Evolutionary conservation across 1,140 invertebrate species (phyloP).

Genomic region (Tetramorium alpestre): DNA sequence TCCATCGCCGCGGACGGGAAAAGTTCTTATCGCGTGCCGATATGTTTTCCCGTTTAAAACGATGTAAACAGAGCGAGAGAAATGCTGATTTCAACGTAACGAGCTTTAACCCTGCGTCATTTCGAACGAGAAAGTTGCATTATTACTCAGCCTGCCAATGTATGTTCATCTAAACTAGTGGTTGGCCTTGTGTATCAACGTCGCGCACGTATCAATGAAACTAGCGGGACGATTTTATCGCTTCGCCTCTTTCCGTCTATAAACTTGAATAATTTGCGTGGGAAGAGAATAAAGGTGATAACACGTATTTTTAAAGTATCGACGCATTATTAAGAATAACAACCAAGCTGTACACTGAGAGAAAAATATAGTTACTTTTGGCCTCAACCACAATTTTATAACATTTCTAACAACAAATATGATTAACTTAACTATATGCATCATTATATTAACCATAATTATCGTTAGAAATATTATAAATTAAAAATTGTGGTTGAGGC

Average conservation of each 20-base stretch:
- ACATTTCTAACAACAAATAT: no score
- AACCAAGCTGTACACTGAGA: not conserved
- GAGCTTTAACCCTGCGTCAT: constrained; percentile 5
- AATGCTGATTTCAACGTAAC: constrained; percentile 31
- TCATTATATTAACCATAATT: no score
- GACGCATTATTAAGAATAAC: not conserved
- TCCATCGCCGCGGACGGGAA: not conserved
- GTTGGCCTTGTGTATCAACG: not conserved
- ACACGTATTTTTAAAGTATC: not conserved
- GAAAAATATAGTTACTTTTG: no score
- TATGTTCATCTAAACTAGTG: not conserved
- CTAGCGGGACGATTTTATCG: not conserved
- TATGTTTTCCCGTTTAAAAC: constrained; percentile 36
- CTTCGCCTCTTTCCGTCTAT: not conserved
- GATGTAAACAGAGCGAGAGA: constrained; percentile 19
- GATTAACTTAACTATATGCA: no score
- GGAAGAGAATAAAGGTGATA: not conserved
- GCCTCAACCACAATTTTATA: no score
- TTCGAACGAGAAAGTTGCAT: not conserved
- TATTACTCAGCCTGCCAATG: not conserved
- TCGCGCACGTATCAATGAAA: not conserved
- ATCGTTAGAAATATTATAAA: no score
- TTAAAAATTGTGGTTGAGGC: no score
- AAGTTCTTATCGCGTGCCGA: constrained; percentile 56
- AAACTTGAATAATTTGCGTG: not conserved